Percentiles rank a stretch among this genome's conserved stretches.
phyloP scores from a whole-genome alignment of 1,140 invertebrate species.

The Achatina immaculata region DNA sequence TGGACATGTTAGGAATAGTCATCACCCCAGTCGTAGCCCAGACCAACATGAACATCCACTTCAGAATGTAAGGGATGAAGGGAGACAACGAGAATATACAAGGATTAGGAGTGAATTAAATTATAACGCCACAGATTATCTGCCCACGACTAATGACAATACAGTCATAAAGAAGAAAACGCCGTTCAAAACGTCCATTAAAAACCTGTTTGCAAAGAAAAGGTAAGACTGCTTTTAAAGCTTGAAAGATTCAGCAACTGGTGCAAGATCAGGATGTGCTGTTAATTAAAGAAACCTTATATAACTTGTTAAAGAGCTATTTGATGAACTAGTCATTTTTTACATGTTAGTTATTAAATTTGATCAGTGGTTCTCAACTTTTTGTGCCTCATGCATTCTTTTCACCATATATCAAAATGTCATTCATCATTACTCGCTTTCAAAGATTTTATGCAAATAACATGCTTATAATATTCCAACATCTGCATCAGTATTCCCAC shows the following conservation, averaged over 20 bases:
- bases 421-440: not conserved
- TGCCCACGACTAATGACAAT: constrained; percentile 8
- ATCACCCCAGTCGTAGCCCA: not conserved
- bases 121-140: not conserved
- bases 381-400: not conserved
- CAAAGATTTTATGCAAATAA: no score
- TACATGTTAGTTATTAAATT: not conserved
- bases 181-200: constrained; percentile 31
- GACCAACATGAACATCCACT: not conserved
- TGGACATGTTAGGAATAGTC: not conserved
- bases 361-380: not conserved
- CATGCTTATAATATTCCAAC: no score
- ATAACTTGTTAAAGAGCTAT: not conserved
- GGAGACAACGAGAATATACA: not conserved
- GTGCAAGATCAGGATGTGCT: no score
- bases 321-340: not conserved
- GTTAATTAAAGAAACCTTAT: not conserved
- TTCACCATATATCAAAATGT: no score
- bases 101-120: not conserved
- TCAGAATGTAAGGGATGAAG: not conserved
- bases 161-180: constrained; percentile 16
- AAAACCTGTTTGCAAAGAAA: constrained; percentile 38
- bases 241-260: no score
- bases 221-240: no score
- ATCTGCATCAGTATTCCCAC: no score